Conservation (phyloP, 1,140 invertebrate genomes). For the Platorchestia sp. region DNA sequence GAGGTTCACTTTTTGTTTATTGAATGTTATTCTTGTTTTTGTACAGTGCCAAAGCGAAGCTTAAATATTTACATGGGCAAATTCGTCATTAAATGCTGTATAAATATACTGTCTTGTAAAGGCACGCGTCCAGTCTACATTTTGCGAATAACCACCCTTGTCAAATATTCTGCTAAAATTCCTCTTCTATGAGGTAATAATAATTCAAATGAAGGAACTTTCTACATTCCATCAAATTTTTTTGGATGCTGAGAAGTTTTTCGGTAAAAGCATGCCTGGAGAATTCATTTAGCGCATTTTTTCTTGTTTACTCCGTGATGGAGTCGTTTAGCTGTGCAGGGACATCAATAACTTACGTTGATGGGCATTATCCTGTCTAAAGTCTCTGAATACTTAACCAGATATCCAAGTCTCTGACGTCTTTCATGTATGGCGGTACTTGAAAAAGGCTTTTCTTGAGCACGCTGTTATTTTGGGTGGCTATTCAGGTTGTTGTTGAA, state of each 20-base stretch:
- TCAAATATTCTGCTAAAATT: neutral
- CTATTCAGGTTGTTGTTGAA: neutral
- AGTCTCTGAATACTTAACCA: conserved; percentile 21
- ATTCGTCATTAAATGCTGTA: neutral
- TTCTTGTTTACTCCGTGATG: neutral
- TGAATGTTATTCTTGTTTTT: too few relatives aligned
- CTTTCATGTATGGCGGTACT: neutral
- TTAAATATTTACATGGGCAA: neutral
- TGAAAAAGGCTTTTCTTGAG: neutral
- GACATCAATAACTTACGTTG: neutral
- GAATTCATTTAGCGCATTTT: neutral
- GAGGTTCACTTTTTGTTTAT: too few relatives aligned
- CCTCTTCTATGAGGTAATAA: neutral
- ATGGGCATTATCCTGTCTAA: neutral
- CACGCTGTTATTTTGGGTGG: neutral
- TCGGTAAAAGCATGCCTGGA: neutral
- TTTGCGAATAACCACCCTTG: neutral
- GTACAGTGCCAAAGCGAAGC: neutral
- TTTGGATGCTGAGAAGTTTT: neutral
- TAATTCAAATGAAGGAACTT: neutral
- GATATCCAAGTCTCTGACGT: neutral
- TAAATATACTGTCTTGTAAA: neutral
- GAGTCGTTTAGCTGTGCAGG: neutral
- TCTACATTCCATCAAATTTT: neutral
- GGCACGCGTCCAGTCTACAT: neutral